Base-by-base conservation (phyloP, 2,113 vertebrate genomes). In the Pyrgilauda ruficollis region DNA sequence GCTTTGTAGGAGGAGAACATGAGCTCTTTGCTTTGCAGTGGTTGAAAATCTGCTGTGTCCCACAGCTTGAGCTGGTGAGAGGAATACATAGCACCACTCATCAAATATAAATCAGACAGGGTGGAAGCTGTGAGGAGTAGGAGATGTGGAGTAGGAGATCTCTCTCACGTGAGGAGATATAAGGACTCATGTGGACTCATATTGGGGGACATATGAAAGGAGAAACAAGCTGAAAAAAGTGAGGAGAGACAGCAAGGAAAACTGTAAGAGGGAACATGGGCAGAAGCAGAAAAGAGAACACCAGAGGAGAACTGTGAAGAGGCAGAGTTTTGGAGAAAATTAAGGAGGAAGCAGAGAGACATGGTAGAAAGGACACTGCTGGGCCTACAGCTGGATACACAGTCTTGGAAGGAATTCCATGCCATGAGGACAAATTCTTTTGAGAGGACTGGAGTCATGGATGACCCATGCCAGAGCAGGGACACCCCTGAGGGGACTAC, bases 71-170 rank as follows among this genome's bases (percentile, higher is more conserved):
- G 41, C 28, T 2, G 2, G 14, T 27, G 28, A 76, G 41, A 9
- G 13, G 1, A 69, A 19, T 6, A 64, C 28, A 46, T 4, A 64
- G 16, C 12, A 75, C 6, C 6, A 19, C 7, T n/a, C 2, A 0
- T 67, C 37, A 68, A 24, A 41, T 10, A 33, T 52, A 56, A 31
- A 33, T 73, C 37, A 86, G 58, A 64, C 24, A 61, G 27, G 1
- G 11, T 69, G 52, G 28, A 88, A 90, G 22, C 7, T 72, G 23
- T 27, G 46, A 87, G 76, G 33, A 73, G 10, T 3, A n/a, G 35
- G 13, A 50, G 53, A 18, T 52, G 19, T 37, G 27, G 37, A 24
- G 41, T 41, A 41, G 41, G 41, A 41, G 41, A 41, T 41, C 41
- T 41, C 41, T 41, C 6, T 31, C 6, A 61, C 5, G 7, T 30